Evolutionary conservation across 2,797 vertebrate genomes (phyloP), one percentile per base, ranked within the genome.

Genomic region (Oceanodroma leucorhoa): DNA sequence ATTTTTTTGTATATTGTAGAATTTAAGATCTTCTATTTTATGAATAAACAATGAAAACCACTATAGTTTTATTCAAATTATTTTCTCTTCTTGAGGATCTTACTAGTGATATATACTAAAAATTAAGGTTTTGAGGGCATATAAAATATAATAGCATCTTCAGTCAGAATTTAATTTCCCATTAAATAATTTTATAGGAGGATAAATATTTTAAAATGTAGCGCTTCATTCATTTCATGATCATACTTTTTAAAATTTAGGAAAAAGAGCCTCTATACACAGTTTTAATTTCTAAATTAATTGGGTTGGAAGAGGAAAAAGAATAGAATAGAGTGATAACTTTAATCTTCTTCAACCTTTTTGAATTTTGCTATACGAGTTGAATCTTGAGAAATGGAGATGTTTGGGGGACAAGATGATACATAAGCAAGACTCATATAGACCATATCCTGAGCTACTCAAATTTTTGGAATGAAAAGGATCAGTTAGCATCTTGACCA

Each of bases 111-210:
- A 72, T 7, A 61, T 79, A 66, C 26, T 82, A 89, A 94, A 95
- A 91, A 53, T 18, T 57, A 77, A 93, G 62, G 4, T 6, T 54
- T 87, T 82, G 48, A 82, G 29, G 86, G 41, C 65, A 69, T 83
- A 60, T 73, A 87, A 95, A 96, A 54, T 62, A 48, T 57, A 76
- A 61, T 23, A 83, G 8, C 17, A 77, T 84, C 41, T 32, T 87
- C 51, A 93, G 27, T 83, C 48, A 90, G 87, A 95, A 80, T 76
- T 92, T 90, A 89, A 86, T 86, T 95, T 93, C 90, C 72, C 80
- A 66, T 73, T 83, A 77, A 83, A 89, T 40, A 82, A 82, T 83
- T 94, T 93, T 83, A 80, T 91, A 79, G 67, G 71, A 92, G 66
- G 34, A 43, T 87, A 95, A 82, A 84, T 92, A 89, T 93, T 84